Evolutionary conservation across 2,888 invertebrate species (phyloP), one percentile per base, ranked within the genome.

Genomic region (Folsomia candida): DNA sequence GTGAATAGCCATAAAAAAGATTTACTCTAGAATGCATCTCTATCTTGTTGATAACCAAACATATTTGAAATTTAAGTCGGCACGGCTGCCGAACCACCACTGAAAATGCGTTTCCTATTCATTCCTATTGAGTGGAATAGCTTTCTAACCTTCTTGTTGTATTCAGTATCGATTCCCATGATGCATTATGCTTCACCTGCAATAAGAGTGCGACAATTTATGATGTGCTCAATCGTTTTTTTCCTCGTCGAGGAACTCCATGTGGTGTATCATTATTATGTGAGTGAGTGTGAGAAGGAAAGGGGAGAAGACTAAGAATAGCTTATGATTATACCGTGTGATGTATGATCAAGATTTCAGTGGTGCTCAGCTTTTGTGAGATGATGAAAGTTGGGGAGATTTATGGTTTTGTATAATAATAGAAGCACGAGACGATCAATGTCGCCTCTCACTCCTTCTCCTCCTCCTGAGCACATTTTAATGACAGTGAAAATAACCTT

Each of bases 351-450:
- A n/a, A n/a, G n/a, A n/a, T n/a, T n/a, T n/a, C n/a, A n/a, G n/a
- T n/a, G n/a, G n/a, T n/a, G n/a, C 57, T 66, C 58, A 18, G 66
- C 29, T 58, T 66, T 58, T 27, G 54, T 18, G n/a, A 54, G 22
- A 22, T 6, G 64, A 70, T 71, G 70, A 71, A 69, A 70, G 70
- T 63, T 63, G 59, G 57, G 58, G 74, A 74, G 74, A 74, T 74
- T 74, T 74, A 71, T 71, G 67, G 67, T 62, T 63, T 73, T 71
- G 59, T 59, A 59, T 59, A 20, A 59, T 59, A 59, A 71, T 51
- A 54, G 29, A 60, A 54, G 28, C 28, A 51, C 57, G 64, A 65
- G 69, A 62, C 73, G 68, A 70, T 73, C 70, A 67, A 61, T 71
- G 70, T 68, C 65, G 47, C 27, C 51, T 51, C 47, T 57, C 57